Conservation (phyloP, 64 coral and sea anemone genomes). For the Montipora sp. region DNA sequence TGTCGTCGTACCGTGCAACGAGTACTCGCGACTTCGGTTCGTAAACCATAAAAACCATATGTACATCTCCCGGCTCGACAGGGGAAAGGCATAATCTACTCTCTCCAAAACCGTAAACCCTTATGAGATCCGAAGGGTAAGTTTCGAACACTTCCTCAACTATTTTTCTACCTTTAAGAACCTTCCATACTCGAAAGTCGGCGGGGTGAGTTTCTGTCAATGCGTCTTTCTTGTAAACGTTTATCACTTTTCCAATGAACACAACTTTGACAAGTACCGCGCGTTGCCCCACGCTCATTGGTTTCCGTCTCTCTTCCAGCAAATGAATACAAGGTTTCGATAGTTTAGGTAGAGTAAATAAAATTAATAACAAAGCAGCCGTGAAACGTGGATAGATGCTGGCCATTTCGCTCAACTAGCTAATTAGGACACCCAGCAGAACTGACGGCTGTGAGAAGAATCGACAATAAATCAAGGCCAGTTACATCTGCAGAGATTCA, state of each 20-base stretch:
- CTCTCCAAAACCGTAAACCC: conserved; percentile 86
- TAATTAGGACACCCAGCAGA: conserved; percentile 5
- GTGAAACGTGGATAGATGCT: neutral
- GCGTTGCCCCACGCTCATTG: conserved; percentile 63
- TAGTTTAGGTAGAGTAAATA: conserved; percentile 48
- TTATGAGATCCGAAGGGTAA: conserved; percentile 66
- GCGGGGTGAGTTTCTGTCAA: conserved; percentile 62
- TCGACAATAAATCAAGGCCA: conserved; percentile 42
- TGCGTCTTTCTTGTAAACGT: conserved; percentile 49
- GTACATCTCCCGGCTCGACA: conserved; percentile 70
- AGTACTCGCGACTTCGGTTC: conserved; percentile 41
- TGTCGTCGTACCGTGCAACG: conserved; percentile 76
- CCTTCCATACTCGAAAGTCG: conserved; percentile 79
- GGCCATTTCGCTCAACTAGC: neutral
- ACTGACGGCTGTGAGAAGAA: neutral
- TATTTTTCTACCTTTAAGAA: conserved; percentile 80
- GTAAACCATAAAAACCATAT: conserved; percentile 78
- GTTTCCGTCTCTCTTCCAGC: conserved; percentile 74
- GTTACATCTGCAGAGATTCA: conserved; percentile 46
- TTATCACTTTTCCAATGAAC: conserved; percentile 78
- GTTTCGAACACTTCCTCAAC: conserved; percentile 76
- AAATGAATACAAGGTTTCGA: conserved; percentile 80
- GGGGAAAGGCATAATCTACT: conserved; percentile 62
- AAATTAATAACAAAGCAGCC: conserved; percentile 40
- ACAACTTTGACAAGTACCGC: conserved; percentile 83